Percentiles rank a stretch among this genome's conserved stretches.
Evolutionary conservation across 1,140 invertebrate genomes (phyloP).

Genomic region (Rhizoglyphus robini): DNA sequence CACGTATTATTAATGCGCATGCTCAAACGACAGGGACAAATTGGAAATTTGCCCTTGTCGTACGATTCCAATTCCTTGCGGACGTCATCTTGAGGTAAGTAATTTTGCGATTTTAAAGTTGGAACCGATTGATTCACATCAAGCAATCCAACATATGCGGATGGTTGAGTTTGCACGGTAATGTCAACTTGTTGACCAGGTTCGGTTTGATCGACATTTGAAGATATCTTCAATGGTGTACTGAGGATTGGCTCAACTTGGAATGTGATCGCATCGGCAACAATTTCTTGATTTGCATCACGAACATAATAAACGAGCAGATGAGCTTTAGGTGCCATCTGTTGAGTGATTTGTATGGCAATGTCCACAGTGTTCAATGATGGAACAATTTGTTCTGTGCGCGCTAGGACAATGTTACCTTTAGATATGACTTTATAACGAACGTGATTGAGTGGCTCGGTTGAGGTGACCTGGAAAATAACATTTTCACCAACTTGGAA

Average conservation of each 20-base stretch:
- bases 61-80: slow-evolving; percentile 50
- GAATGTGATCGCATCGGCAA: slow-evolving; percentile 67
- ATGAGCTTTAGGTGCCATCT: slow-evolving; percentile 69
- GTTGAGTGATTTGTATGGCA: slow-evolving; percentile 51
- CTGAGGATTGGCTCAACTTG: slow-evolving; percentile 58
- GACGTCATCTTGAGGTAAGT: slow-evolving; percentile 41
- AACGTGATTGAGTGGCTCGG: slow-evolving; percentile 50
- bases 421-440: slow-evolving; percentile 55
- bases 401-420: slow-evolving; percentile 61
- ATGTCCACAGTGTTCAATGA: slow-evolving; percentile 32
- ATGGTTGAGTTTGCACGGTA: slow-evolving; percentile 57
- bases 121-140: slow-evolving; percentile 75
- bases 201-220: slow-evolving; percentile 45
- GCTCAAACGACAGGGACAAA: slow-evolving; percentile 18
- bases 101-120: slow-evolving; percentile 49
- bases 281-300: slow-evolving; percentile 50
- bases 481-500: slow-evolving; percentile 53
- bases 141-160: slow-evolving; percentile 69
- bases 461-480: slow-evolving; percentile 64
- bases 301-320: slow-evolving; percentile 55
- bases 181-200: slow-evolving; percentile 59
- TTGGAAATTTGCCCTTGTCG: slow-evolving; percentile 35
- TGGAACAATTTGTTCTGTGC: slow-evolving; percentile 43
- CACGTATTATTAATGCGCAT: slow-evolving; percentile 40
- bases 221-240: slow-evolving; percentile 52